Conservation (phyloP, 2,797 vertebrate species). For the Triplophysa yarkandensis region DNA sequence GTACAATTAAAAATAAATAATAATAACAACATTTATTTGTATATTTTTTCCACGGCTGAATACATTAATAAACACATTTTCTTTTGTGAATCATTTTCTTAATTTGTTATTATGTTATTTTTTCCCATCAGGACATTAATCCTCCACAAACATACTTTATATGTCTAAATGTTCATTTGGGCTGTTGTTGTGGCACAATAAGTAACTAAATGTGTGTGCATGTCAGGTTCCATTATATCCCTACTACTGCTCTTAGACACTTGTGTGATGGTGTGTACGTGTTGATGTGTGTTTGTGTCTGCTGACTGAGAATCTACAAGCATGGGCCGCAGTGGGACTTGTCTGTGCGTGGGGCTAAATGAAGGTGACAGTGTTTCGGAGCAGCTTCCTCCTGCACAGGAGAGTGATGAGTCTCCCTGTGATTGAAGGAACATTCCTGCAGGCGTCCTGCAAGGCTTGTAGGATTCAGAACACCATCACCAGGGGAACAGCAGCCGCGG, state of each 20-base stretch:
- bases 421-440: slow-evolving; percentile 78
- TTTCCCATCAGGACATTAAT: no score
- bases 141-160: no score
- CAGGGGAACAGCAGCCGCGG: slow-evolving; percentile 62
- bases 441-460: slow-evolving; percentile 80
- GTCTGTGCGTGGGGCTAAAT: slow-evolving; percentile 67
- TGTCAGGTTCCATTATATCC: slow-evolving; percentile 4
- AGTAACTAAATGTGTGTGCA: not conserved
- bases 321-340: slow-evolving; percentile 37
- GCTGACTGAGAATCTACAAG: slow-evolving; percentile 38
- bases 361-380: slow-evolving; percentile 76
- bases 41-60: no score
- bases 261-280: slow-evolving; percentile 24
- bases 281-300: slow-evolving; percentile 38
- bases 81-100: no score
- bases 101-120: no score
- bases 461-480: slow-evolving; percentile 61
- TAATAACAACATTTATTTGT: no score
- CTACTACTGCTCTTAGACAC: slow-evolving; percentile 1
- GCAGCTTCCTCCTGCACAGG: slow-evolving; percentile 62
- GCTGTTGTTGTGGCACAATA: not conserved
- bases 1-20: no score
- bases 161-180: slow-evolving; percentile 2
- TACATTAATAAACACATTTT: no score
- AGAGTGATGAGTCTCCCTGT: slow-evolving; percentile 63